phyloP scores from a whole-genome alignment of 2,888 invertebrate genomes.

The Limenitis camilla region DNA sequence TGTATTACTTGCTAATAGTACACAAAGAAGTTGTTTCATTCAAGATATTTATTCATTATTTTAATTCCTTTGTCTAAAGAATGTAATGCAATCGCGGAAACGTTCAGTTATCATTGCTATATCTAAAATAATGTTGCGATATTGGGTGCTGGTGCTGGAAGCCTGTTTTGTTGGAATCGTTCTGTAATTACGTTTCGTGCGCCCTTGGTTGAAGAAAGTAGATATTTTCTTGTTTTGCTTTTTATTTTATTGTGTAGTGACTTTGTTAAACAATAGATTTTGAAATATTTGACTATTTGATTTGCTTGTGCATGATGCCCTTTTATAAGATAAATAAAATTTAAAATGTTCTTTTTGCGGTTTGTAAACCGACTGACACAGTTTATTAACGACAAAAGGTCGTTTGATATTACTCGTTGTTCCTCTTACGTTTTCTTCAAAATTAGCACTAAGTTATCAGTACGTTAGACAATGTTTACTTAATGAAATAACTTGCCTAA shows the following conservation, averaged over 20 bases:
- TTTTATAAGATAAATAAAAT: too few relatives aligned
- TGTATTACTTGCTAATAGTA: not conserved
- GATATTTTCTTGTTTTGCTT: not conserved
- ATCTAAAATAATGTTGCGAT: conserved; percentile 13
- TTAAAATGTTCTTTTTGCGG: too few relatives aligned
- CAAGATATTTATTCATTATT: conserved; percentile 4
- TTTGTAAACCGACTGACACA: too few relatives aligned
- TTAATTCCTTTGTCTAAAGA: conserved; percentile 10
- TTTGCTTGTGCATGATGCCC: not conserved
- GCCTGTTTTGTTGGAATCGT: conserved; percentile 2
- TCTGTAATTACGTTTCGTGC: conserved; percentile 1
- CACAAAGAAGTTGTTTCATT: not conserved
- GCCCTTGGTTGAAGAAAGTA: conserved; percentile 17
- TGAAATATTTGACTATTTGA: not conserved
- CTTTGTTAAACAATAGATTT: not conserved
- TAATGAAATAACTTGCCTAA: too few relatives aligned
- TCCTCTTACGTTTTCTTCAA: too few relatives aligned
- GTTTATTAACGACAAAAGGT: too few relatives aligned
- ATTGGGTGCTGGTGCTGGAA: conserved; percentile 12
- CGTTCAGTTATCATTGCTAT: conserved; percentile 15
- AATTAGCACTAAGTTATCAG: too few relatives aligned
- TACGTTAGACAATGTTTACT: too few relatives aligned
- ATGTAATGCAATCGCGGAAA: conserved; percentile 19
- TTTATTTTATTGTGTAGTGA: not conserved
- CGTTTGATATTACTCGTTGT: too few relatives aligned